These are phyloP conservation scores for Sebastes umbrosus DNA, from an alignment of 2,797 vertebrate genomes.

Conservation along the genomic window DNA sequence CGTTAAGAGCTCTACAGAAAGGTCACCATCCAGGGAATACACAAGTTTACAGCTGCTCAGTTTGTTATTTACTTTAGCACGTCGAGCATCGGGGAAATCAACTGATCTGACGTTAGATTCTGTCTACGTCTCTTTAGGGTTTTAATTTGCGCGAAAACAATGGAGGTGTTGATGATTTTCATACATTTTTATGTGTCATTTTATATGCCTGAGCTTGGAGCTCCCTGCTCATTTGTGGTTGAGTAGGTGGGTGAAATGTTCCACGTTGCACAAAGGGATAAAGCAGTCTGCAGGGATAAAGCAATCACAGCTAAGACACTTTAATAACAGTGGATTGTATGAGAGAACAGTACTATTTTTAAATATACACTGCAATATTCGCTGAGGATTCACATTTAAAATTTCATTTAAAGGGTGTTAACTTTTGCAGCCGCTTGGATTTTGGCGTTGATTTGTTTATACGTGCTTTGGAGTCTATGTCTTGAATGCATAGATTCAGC, in stretches of 20 bases:
- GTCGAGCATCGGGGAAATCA: not conserved
- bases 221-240: conserved; percentile 30
- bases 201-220: not conserved
- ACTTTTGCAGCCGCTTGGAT: conserved; percentile 41
- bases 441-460: conserved; percentile 25
- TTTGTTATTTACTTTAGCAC: not conserved
- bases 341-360: conserved; percentile 12
- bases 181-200: conserved; percentile 17
- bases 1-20: conserved; percentile 29
- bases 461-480: conserved; percentile 9
- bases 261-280: conserved; percentile 36
- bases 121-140: not conserved
- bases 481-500: not conserved
- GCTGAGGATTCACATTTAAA: conserved; percentile 46
- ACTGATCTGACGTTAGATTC: not conserved
- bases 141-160: conserved; percentile 15
- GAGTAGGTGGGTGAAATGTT: conserved; percentile 60
- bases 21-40: not conserved
- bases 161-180: conserved; percentile 12
- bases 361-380: not conserved
- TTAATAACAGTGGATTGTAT: conserved; percentile 38
- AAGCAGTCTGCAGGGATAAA: conserved; percentile 37
- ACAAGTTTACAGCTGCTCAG: not conserved
- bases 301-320: conserved; percentile 34
- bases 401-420: conserved; percentile 33